Evolutionary conservation across 2,797 vertebrate species (phyloP).

Genomic region (Eulemur rubriventer): DNA sequence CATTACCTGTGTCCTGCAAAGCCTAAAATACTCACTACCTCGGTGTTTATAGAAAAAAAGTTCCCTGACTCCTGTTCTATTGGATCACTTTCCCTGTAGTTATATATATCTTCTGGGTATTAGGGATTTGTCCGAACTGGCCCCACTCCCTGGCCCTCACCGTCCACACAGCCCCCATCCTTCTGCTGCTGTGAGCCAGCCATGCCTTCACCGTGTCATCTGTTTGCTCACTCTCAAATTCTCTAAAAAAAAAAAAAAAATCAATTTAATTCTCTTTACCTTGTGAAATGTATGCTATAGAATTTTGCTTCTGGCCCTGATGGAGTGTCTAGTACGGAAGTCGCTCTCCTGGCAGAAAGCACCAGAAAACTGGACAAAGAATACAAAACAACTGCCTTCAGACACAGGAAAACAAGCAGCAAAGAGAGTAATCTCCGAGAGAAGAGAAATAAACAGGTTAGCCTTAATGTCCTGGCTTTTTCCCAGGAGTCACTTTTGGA

Average conservation of each 20-base stretch:
- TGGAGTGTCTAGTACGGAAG: too few species aligned
- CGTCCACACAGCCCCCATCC: background rate
- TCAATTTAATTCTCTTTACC: background rate
- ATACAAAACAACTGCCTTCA: background rate
- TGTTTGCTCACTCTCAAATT: background rate
- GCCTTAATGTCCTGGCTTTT: fast-evolving
- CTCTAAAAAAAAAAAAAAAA: background rate
- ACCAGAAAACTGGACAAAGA: background rate
- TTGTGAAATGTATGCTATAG: fast-evolving
- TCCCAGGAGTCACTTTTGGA: background rate
- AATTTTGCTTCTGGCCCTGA: background rate
- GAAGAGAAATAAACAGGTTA: too few species aligned
- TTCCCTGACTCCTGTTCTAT: background rate
- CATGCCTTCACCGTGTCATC: background rate
- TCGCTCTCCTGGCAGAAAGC: background rate
- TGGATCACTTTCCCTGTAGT: background rate
- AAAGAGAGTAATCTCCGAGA: background rate
- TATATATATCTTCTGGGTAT: background rate
- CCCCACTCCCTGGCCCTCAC: background rate
- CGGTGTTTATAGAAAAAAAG: background rate
- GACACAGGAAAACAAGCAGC: background rate
- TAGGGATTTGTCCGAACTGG: background rate
- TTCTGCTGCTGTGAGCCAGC: fast-evolving
- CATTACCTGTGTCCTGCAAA: background rate
- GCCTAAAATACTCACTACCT: background rate